phyloP scores from a whole-genome alignment of 2,797 vertebrate genomes.

The Pseudopleuronectes americanus region DNA sequence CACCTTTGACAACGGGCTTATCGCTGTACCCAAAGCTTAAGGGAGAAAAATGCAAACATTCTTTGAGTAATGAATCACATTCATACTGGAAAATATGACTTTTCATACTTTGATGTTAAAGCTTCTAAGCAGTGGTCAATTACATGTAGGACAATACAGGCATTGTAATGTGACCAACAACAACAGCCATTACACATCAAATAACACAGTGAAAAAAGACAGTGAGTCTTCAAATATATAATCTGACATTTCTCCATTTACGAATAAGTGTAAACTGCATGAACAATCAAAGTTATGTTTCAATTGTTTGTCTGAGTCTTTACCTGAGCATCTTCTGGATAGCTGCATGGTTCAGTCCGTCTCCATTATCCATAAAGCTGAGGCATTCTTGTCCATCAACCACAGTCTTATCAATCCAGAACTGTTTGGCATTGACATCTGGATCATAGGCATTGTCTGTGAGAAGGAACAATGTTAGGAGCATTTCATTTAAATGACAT shows the following conservation, averaged over 20 bases:
- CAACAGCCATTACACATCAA: too few relatives aligned
- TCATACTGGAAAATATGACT: neutral
- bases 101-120: too few relatives aligned
- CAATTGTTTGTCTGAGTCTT: slow-evolving; percentile 15
- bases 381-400: slow-evolving; percentile 85
- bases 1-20: slow-evolving; percentile 86
- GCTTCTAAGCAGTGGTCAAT: neutral
- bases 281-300: neutral
- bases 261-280: neutral
- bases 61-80: neutral
- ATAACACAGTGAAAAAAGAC: neutral
- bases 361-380: slow-evolving; percentile 93
- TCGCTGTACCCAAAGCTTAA: slow-evolving; percentile 96
- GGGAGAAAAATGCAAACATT: neutral
- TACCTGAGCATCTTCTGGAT: slow-evolving; percentile 98
- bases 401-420: slow-evolving; percentile 94
- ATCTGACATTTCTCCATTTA: neutral
- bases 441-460: slow-evolving; percentile 97
- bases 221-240: neutral
- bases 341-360: slow-evolving; percentile 88
- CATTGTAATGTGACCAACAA: too few relatives aligned
- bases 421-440: slow-evolving; percentile 92
- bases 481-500: too few relatives aligned
- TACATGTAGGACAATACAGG: neutral
- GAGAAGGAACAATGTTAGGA: neutral